phyloP scores from a whole-genome alignment of 2,113 vertebrate species.

The Pollachius pollachius region DNA sequence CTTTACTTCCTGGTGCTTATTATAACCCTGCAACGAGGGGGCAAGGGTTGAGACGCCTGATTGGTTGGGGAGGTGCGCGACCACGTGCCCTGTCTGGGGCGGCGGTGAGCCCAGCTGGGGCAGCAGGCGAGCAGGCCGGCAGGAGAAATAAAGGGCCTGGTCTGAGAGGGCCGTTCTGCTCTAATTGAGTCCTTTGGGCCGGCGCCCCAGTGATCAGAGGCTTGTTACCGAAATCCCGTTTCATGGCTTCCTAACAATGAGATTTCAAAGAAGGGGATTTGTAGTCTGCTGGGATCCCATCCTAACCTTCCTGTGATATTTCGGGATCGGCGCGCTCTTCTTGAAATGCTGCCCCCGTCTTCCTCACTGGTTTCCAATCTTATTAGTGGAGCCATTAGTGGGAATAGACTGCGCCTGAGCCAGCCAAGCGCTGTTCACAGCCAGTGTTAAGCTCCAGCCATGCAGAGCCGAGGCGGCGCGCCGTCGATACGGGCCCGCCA shows the following conservation, averaged over 20 bases:
- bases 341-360: slow-evolving; percentile 58
- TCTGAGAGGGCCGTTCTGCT: slow-evolving; percentile 71
- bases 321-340: slow-evolving; percentile 49
- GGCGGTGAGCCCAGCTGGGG: slow-evolving; percentile 52
- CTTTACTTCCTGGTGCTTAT: slow-evolving; percentile 32
- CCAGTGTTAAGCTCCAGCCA: neutral
- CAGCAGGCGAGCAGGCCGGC: slow-evolving; percentile 43
- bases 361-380: slow-evolving; percentile 65
- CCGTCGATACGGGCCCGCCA: neutral
- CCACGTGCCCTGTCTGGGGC: slow-evolving; percentile 44
- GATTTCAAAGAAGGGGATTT: slow-evolving; percentile 76
- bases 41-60: slow-evolving; percentile 37
- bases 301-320: slow-evolving; percentile 62
- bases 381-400: slow-evolving; percentile 65
- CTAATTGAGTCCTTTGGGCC: slow-evolving; percentile 82
- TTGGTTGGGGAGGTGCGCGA: slow-evolving; percentile 46
- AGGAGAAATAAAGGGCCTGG: slow-evolving; percentile 49
- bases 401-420: slow-evolving; percentile 42
- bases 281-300: slow-evolving; percentile 65
- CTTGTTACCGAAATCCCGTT: slow-evolving; percentile 78
- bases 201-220: slow-evolving; percentile 73
- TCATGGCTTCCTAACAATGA: slow-evolving; percentile 79
- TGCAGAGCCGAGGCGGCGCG: neutral
- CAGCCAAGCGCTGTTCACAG: slow-evolving; percentile 11
- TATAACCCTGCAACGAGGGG: slow-evolving; percentile 44